Percentiles rank a stretch among this genome's conserved stretches.
Evolutionary conservation across 2,113 vertebrate species (phyloP).

Genomic region (Mirza zaza): DNA sequence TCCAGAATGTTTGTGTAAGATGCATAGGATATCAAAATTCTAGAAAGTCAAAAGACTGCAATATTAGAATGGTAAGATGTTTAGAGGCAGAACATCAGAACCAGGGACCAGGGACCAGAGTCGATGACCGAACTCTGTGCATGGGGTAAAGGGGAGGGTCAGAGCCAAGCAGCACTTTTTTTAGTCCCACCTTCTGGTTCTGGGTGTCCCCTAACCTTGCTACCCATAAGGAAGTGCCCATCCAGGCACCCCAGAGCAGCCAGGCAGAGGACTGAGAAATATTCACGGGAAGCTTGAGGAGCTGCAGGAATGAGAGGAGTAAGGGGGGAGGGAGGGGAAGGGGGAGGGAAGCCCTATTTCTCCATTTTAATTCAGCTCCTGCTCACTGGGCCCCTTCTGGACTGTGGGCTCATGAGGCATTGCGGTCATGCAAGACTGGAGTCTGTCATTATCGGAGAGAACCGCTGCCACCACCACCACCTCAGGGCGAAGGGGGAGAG

Average conservation of each 20-base stretch:
- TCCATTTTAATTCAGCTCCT: slow-evolving; percentile 69
- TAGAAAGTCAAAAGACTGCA: neutral
- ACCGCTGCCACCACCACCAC: slow-evolving; percentile 73
- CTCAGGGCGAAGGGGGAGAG: slow-evolving; percentile 57
- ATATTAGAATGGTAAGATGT: neutral
- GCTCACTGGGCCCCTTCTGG: slow-evolving; percentile 75
- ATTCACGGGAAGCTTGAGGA: neutral
- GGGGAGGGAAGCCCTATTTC: slow-evolving; percentile 23
- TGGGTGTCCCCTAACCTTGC: neutral
- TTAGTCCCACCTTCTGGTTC: neutral
- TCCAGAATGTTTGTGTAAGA: neutral
- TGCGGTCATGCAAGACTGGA: slow-evolving; percentile 74
- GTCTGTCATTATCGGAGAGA: slow-evolving; percentile 71
- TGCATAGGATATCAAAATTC: neutral
- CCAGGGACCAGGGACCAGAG: too few species aligned
- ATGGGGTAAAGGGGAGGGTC: neutral
- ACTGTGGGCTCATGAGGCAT: slow-evolving; percentile 56
- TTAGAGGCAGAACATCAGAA: neutral
- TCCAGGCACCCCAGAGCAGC: neutral
- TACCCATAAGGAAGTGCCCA: neutral
- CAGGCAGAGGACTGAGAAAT: neutral
- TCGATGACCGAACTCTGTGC: neutral
- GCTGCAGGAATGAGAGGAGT: neutral
- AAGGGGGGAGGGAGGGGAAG: accelerated
- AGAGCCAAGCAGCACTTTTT: neutral